Base-by-base conservation (phyloP, 1,140 invertebrate genomes). In the Tetraneura akinire region DNA sequence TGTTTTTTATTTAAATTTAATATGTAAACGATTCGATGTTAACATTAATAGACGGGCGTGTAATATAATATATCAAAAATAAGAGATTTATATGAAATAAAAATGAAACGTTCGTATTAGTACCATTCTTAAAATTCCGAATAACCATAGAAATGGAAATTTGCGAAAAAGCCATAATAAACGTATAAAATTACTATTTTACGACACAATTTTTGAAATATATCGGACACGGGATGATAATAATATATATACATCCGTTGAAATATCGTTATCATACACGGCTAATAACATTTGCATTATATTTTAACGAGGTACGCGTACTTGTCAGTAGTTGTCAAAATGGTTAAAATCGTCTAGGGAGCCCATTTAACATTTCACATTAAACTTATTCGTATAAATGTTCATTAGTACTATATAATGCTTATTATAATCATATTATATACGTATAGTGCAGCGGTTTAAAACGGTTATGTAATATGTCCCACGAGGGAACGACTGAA, bases 401-500 rank as follows among this genome's bases (percentile, higher is more conserved):
- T 68, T 47, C 66, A 42, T 68, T 47, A 47, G 21, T 26, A 42
- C 29, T 45, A 23, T 26, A 57, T 29, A n/a, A n/a, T n/a, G n/a
- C n/a, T n/a, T n/a, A n/a, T n/a, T n/a, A n/a, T n/a, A n/a, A n/a
- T n/a, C n/a, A n/a, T n/a, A n/a, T n/a, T n/a, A n/a, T 64, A 3
- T 82, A 74, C 32, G 32, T 57, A 23, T 57, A 11, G 21, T 23
- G 66, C 8, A 23, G 26, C 21, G 14, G 42, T 68, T 68, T 68
- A 68, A 68, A 68, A 68, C 64, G 64, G 64, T 68, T 68, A 47
- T 68, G 47, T 47, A 68, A 68, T 68, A 68, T 13, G 66, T 68
- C 66, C 66, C 66, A 26, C 42, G 66, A 68, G 66, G 47, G 45
- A 68, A 68, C 47, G 37, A 47, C 66, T 21, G 42, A 68, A 16